phyloP scores from a whole-genome alignment of 2,113 vertebrate genomes.

The Chamaetylas fuelleborni region DNA sequence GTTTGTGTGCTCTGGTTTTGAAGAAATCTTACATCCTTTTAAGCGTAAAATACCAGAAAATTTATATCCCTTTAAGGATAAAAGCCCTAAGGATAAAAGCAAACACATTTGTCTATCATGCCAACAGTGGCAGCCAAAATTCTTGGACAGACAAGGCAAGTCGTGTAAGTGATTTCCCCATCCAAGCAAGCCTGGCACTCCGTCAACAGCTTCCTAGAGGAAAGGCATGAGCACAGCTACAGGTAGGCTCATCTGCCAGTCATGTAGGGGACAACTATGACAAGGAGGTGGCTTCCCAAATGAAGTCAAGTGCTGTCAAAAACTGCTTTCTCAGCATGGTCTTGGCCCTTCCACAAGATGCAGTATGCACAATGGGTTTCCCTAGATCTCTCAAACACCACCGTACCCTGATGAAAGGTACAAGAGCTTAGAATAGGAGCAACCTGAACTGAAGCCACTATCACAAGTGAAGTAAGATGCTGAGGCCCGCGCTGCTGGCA shows the following conservation, averaged over 20 bases:
- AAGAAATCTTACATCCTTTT: background rate
- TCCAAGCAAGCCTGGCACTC: background rate
- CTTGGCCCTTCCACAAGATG: background rate
- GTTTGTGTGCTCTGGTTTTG: background rate
- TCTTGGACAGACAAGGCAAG: background rate
- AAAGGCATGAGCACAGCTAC: background rate
- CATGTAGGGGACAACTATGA: background rate
- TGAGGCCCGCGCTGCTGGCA: rapidly evolving
- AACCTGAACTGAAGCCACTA: background rate
- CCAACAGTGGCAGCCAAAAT: slow-evolving; percentile 15
- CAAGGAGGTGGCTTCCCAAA: background rate
- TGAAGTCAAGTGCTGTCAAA: background rate
- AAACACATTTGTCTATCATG: background rate
- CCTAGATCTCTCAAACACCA: background rate
- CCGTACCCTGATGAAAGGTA: background rate
- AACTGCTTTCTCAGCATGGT: background rate
- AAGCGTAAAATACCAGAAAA: background rate
- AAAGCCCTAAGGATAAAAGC: background rate
- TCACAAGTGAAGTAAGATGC: background rate
- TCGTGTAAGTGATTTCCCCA: background rate
- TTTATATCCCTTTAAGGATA: slow-evolving; percentile 45
- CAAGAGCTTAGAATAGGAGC: background rate
- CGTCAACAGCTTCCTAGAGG: slow-evolving; percentile 20
- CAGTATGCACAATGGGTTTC: background rate
- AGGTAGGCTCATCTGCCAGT: background rate